These are phyloP conservation scores for Terebella lapidaria DNA, from an alignment of 2,888 invertebrate genomes.

Conservation along the genomic window DNA sequence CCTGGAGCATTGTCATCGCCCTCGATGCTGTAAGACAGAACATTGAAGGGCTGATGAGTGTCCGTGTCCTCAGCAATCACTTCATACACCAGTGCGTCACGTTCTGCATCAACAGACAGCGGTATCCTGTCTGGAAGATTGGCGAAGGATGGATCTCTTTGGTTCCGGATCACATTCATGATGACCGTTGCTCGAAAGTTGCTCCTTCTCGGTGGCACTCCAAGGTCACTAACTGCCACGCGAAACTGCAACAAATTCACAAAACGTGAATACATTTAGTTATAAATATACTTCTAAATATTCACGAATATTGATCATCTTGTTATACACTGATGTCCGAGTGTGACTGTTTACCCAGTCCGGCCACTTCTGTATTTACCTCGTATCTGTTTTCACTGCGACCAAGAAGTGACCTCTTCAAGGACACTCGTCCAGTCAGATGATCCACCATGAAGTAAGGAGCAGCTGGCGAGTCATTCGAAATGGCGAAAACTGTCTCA, in stretches of 20 bases:
- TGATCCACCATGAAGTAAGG: slow-evolving; percentile 30
- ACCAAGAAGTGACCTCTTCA: slow-evolving; percentile 23
- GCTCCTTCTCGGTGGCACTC: slow-evolving; percentile 27
- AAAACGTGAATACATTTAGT: too few species aligned
- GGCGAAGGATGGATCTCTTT: slow-evolving; percentile 29
- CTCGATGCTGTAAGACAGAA: slow-evolving; percentile 28
- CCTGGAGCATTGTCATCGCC: slow-evolving; percentile 31
- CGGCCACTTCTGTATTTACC: slow-evolving; percentile 10
- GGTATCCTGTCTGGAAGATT: slow-evolving; percentile 28
- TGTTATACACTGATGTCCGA: too few species aligned
- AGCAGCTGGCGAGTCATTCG: slow-evolving; percentile 1
- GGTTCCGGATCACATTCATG: slow-evolving; percentile 35
- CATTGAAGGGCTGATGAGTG: slow-evolving; percentile 31
- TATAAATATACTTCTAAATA: too few species aligned
- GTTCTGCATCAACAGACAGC: slow-evolving; percentile 12
- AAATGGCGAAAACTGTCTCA: slow-evolving; percentile 26
- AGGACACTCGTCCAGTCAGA: slow-evolving; percentile 30
- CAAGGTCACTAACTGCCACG: slow-evolving; percentile 29
- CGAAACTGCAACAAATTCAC: slow-evolving; percentile 20
- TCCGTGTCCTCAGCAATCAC: slow-evolving; percentile 20
- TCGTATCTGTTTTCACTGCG: slow-evolving; percentile 12
- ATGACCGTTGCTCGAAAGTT: slow-evolving; percentile 30
- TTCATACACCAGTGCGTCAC: slow-evolving; percentile 11
- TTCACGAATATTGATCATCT: too few species aligned
- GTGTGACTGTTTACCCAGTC: too few species aligned